A percentile compares a stretch with the other conserved stretches of the same genome.
Conservation (phyloP, 1,140 invertebrate genomes). For the Drosophila arawakana region DNA sequence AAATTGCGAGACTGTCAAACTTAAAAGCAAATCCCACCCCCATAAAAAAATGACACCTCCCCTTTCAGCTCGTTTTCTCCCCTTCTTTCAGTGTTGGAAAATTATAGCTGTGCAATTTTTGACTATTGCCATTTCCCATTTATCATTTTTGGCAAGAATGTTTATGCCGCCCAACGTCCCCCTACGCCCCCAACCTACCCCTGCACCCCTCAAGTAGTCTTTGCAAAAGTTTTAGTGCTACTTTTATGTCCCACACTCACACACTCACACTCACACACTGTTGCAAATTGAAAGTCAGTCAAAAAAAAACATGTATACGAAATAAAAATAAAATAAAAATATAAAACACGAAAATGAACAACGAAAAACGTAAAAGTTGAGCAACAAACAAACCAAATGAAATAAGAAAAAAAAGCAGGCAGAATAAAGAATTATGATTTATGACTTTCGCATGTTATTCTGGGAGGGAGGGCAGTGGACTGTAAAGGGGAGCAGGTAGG, state of each 20-base stretch:
- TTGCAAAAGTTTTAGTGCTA: conserved; percentile 63
- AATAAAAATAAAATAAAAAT: conserved; percentile 16
- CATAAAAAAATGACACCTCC: too few species aligned
- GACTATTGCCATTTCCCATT: conserved; percentile 57
- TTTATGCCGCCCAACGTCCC: conserved; percentile 13
- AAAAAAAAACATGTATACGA: conserved; percentile 28
- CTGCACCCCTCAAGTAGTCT: conserved; percentile 40
- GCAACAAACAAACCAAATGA: conserved; percentile 40
- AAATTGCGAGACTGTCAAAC: conserved; percentile 63
- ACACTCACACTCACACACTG: conserved; percentile 26
- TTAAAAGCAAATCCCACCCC: conserved; percentile 50
- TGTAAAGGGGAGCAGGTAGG: neutral
- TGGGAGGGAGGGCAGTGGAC: conserved; percentile 3
- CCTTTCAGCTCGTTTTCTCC: too few species aligned
- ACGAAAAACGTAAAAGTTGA: conserved; percentile 45
- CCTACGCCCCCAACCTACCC: neutral
- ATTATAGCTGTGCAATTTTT: conserved; percentile 62
- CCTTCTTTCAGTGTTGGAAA: neutral
- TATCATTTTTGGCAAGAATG: conserved; percentile 72
- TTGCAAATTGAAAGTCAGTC: conserved; percentile 61
- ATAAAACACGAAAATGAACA: conserved; percentile 42
- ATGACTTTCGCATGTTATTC: conserved; percentile 77
- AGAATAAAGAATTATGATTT: conserved; percentile 79
- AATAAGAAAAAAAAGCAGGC: conserved; percentile 27
- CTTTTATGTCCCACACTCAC: conserved; percentile 39